Percentiles rank a stretch among this genome's conserved stretches.
Conservation (phyloP, 1,140 invertebrate species). For the Palaemon carinicauda region DNA sequence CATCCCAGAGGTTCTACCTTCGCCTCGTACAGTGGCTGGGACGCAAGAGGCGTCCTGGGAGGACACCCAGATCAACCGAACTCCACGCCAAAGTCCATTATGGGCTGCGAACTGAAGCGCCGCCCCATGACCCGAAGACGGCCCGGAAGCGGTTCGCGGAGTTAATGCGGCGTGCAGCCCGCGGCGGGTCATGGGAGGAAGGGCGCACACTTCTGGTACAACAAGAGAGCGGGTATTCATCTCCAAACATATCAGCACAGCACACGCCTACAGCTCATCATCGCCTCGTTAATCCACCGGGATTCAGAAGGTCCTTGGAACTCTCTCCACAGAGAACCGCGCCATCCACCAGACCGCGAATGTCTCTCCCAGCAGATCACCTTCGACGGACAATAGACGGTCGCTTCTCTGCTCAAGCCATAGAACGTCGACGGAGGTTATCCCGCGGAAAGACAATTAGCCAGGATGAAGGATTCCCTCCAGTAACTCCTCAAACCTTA, state of each 20-base stretch:
- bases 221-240: slow-evolving; percentile 59
- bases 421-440: slow-evolving; percentile 45
- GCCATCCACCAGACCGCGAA: slow-evolving; percentile 47
- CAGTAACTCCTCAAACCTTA: background rate
- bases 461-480: slow-evolving; percentile 54
- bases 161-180: slow-evolving; percentile 45
- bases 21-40: slow-evolving; percentile 55
- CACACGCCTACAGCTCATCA: slow-evolving; percentile 57
- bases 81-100: slow-evolving; percentile 53
- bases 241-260: slow-evolving; percentile 57
- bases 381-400: slow-evolving; percentile 53
- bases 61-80: slow-evolving; percentile 43
- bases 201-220: slow-evolving; percentile 53
- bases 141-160: slow-evolving; percentile 52
- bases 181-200: slow-evolving; percentile 56
- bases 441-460: slow-evolving; percentile 56
- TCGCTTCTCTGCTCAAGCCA: slow-evolving; percentile 53
- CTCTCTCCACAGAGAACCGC: slow-evolving; percentile 44
- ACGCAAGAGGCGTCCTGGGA: slow-evolving; percentile 41
- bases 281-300: slow-evolving; percentile 50
- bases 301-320: slow-evolving; percentile 50
- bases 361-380: slow-evolving; percentile 57
- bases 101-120: slow-evolving; percentile 42
- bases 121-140: slow-evolving; percentile 42
- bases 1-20: slow-evolving; percentile 50